These are phyloP conservation scores for Beris morrisii DNA, from an alignment of 2,888 invertebrate species.

Conservation along the genomic window DNA sequence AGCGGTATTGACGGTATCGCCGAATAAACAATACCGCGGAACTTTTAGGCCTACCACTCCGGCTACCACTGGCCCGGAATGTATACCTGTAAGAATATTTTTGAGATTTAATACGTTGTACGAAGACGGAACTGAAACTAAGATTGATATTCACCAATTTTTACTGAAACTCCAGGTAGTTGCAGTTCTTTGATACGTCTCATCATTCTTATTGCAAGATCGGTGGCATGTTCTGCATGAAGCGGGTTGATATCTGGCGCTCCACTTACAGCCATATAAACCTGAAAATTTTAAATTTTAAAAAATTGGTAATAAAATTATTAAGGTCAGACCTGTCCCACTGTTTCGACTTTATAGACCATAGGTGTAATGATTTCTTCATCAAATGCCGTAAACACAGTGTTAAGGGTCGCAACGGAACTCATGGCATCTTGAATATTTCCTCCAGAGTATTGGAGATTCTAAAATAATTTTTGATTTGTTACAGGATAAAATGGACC, in stretches of 20 bases:
- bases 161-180: constrained; percentile 65
- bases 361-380: constrained; percentile 78
- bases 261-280: constrained; percentile 90
- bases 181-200: constrained; percentile 68
- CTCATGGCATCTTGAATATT: constrained; percentile 67
- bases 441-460: constrained; percentile 35
- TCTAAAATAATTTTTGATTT: constrained; percentile 27
- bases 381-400: constrained; percentile 83
- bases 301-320: not conserved
- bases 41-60: constrained; percentile 84
- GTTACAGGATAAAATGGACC: not conserved
- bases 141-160: constrained; percentile 59
- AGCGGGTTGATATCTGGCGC: constrained; percentile 74
- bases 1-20: constrained; percentile 89
- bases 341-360: constrained; percentile 93
- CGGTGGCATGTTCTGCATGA: constrained; percentile 77
- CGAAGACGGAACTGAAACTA: not conserved
- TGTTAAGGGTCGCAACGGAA: constrained; percentile 81
- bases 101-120: not conserved
- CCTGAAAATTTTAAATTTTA: constrained; percentile 44
- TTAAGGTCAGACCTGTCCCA: constrained; percentile 68
- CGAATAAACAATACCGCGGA: constrained; percentile 86
- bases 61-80: constrained; percentile 85
- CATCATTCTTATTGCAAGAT: constrained; percentile 75
- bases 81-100: constrained; percentile 62